Base-by-base conservation (phyloP, 92 coral and sea anemone genomes). In the Ricordea florida region DNA sequence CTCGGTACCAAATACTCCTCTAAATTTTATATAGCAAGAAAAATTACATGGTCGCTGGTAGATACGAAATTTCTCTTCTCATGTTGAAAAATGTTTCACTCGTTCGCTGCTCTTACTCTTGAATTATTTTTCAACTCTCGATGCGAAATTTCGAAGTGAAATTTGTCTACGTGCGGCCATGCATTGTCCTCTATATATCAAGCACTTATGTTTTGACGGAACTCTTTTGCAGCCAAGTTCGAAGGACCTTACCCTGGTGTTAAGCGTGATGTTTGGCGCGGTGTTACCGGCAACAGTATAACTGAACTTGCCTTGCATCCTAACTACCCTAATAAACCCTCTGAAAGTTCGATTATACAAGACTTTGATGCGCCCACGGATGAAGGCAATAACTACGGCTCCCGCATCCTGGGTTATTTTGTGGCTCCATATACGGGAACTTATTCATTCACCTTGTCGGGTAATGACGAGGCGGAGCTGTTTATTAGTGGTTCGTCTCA, bases 191-290 rank as follows among this genome's bases (percentile, higher is more conserved):
- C n/a, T n/a, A n/a, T n/a, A n/a, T n/a, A n/a, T n/a, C n/a, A n/a
- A n/a, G n/a, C n/a, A n/a, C n/a, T n/a, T n/a, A n/a, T n/a, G n/a
- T n/a, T n/a, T n/a, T n/a, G n/a, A n/a, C n/a, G n/a, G n/a, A n/a
- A n/a, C n/a, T n/a, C 40, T 10, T 1, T 73, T 22, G 57, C 85
- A 91, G 97, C 97, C 9, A 71, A 63, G 27, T 72, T 38, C 5
- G 20, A 58, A 3, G 90, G 90, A 5, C 92, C 97, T 5, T 91
- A 79, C 72, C 87, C 92, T 4, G 97, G 97, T 23, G 79, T 87
- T 37, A 80, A 84, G 56, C 90, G 97, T 7, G 92, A 88, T 41
- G 93, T 91, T 1, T 91, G 97, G 97, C 93, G 97, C 8, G 78
- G 84, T 17, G 72, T 91, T 4, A 76, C 85, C 11, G 97, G 97